Percentiles rank a stretch among this genome's conserved stretches.
These are phyloP conservation scores for Ciconia stormi DNA, from an alignment of 2,113 vertebrate species.

Conservation along the genomic window DNA sequence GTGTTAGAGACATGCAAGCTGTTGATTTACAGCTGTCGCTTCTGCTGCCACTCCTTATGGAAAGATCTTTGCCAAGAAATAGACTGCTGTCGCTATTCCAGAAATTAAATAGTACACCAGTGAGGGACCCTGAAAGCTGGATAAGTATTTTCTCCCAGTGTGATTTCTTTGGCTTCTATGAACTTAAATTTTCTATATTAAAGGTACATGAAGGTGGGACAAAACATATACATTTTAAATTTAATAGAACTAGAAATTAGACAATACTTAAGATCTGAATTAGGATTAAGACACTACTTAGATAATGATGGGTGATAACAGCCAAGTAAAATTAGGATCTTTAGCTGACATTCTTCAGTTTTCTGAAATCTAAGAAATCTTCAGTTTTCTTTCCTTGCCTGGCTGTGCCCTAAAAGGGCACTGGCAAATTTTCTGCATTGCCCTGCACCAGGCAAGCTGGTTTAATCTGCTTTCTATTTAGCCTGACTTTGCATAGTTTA, in stretches of 20 bases:
- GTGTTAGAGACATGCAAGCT: neutral
- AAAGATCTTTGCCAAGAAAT: neutral
- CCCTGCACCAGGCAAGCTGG: neutral
- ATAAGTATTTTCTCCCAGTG: neutral
- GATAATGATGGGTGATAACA: neutral
- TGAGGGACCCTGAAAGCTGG: neutral
- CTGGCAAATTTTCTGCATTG: neutral
- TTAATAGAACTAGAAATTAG: neutral
- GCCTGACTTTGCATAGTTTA: neutral
- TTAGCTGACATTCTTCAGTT: neutral
- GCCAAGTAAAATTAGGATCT: neutral
- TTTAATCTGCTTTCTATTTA: neutral
- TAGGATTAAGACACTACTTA: neutral
- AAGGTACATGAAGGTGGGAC: accelerated
- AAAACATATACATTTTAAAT: neutral
- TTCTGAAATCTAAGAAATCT: neutral
- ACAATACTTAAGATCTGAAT: neutral
- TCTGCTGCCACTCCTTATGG: neutral
- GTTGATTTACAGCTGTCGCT: neutral
- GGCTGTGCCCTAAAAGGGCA: neutral
- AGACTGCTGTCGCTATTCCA: neutral
- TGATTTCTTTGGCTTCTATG: neutral
- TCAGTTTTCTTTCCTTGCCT: neutral
- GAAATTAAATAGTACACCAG: neutral
- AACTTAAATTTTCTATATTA: neutral